Conservation (phyloP, 2,888 invertebrate species). For the Macrosoma leucophasiata region DNA sequence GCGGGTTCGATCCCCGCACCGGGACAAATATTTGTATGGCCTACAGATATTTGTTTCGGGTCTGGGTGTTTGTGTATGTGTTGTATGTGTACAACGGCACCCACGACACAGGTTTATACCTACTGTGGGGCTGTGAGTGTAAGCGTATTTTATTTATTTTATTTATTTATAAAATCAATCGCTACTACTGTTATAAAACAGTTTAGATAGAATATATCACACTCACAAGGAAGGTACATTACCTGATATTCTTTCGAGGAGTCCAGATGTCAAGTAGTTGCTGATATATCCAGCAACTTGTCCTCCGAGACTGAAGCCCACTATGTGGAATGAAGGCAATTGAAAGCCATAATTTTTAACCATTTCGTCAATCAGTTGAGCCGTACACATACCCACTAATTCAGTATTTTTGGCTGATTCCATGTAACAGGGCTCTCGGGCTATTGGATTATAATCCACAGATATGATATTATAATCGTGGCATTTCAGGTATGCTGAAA, state of each 20-base stretch:
- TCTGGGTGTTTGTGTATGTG: too few species aligned
- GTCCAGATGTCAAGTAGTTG: conserved; percentile 58
- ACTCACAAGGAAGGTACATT: too few species aligned
- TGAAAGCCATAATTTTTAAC: conserved; percentile 51
- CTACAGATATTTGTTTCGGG: too few species aligned
- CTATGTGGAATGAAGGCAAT: conserved; percentile 70
- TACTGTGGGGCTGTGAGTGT: too few species aligned
- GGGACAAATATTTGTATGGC: too few species aligned
- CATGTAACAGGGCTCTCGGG: conserved; percentile 75
- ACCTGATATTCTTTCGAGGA: conserved; percentile 74
- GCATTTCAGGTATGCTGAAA: conserved; percentile 68
- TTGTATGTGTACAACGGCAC: too few species aligned
- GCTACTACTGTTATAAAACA: too few species aligned
- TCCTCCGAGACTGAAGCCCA: conserved; percentile 80
- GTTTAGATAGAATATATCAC: too few species aligned
- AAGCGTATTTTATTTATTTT: too few species aligned
- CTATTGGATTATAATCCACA: conserved; percentile 77
- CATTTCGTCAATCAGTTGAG: conserved; percentile 73
- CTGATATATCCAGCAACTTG: conserved; percentile 74
- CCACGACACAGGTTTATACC: too few species aligned
- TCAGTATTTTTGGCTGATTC: conserved; percentile 75
- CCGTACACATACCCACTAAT: conserved; percentile 76
- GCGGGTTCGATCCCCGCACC: too few species aligned
- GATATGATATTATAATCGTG: conserved; percentile 77
- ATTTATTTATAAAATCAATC: too few species aligned